Conservation (phyloP, 35 echinoderm and acorn worm genomes). For the Strongylocentrotus purpuratus region DNA sequence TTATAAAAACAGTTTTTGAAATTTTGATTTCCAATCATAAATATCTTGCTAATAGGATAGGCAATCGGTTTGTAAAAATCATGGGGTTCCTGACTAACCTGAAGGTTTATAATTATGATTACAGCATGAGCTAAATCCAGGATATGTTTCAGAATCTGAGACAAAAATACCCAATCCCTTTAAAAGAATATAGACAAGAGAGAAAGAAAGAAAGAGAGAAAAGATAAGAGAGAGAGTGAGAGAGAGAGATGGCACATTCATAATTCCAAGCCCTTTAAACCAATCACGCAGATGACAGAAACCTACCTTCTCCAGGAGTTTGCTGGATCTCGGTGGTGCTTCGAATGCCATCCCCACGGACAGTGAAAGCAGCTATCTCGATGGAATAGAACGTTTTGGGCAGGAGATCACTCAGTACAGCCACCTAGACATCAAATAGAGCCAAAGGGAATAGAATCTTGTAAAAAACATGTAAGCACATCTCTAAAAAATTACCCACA, state of each 20-base stretch:
- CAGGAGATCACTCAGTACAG: conserved; percentile 59
- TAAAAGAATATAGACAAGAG: too few relatives aligned
- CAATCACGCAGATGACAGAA: not conserved
- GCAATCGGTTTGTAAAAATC: too few relatives aligned
- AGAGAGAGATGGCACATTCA: not conserved
- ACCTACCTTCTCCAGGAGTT: conserved; percentile 90
- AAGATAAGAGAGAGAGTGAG: not conserved
- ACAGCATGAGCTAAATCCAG: too few relatives aligned
- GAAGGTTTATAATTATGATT: too few relatives aligned
- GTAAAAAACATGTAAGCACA: not conserved
- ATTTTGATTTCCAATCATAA: too few relatives aligned
- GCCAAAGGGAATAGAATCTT: not conserved
- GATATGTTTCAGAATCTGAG: too few relatives aligned
- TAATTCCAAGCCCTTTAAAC: too few relatives aligned
- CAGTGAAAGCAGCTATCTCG: conserved; percentile 84
- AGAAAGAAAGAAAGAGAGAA: not conserved
- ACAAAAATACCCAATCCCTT: too few relatives aligned
- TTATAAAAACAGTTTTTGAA: too few relatives aligned
- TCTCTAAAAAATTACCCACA: not conserved
- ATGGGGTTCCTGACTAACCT: too few relatives aligned
- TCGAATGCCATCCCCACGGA: conserved; percentile 79
- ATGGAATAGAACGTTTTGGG: conserved; percentile 86
- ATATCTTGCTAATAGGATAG: too few relatives aligned
- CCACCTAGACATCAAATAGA: conserved; percentile 49
- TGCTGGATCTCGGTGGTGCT: conserved; percentile 61